These are phyloP conservation scores for Pyrochroa serraticornis DNA, from an alignment of 2,888 invertebrate genomes.

Conservation along the genomic window DNA sequence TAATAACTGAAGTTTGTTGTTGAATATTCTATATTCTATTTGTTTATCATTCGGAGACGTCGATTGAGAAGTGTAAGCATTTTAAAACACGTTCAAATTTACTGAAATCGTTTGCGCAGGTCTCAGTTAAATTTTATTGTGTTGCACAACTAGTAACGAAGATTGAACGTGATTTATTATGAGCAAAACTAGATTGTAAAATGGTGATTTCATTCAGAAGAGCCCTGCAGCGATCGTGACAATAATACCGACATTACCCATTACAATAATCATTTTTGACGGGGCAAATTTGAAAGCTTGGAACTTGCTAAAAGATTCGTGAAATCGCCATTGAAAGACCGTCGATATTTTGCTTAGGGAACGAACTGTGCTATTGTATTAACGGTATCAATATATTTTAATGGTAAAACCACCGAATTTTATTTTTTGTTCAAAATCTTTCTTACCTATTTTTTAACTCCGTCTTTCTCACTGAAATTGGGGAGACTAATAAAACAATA, in stretches of 20 bases:
- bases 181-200: slow-evolving; percentile 12
- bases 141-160: slow-evolving; percentile 16
- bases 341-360: slow-evolving; percentile 24
- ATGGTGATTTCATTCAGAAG: slow-evolving; percentile 6
- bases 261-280: slow-evolving; percentile 8
- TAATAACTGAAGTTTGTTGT: slow-evolving; percentile 40
- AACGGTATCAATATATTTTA: slow-evolving; percentile 46
- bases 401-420: slow-evolving; percentile 36
- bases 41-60: slow-evolving; percentile 27
- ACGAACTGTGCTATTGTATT: slow-evolving; percentile 37
- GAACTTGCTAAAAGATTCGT: neutral
- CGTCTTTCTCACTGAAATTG: neutral
- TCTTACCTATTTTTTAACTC: neutral
- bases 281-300: slow-evolving; percentile 3
- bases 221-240: slow-evolving; percentile 25
- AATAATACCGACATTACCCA: slow-evolving; percentile 20
- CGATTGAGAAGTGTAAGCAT: neutral
- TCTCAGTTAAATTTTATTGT: slow-evolving; percentile 15
- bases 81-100: slow-evolving; percentile 25
- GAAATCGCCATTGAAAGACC: slow-evolving; percentile 16
- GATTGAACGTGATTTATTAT: slow-evolving; percentile 22
- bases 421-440: slow-evolving; percentile 8
- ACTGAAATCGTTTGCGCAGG: slow-evolving; percentile 12
- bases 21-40: slow-evolving; percentile 40
- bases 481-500: neutral